Conservation (phyloP, 2,797 vertebrate species). For the Anniella stebbinsi region DNA sequence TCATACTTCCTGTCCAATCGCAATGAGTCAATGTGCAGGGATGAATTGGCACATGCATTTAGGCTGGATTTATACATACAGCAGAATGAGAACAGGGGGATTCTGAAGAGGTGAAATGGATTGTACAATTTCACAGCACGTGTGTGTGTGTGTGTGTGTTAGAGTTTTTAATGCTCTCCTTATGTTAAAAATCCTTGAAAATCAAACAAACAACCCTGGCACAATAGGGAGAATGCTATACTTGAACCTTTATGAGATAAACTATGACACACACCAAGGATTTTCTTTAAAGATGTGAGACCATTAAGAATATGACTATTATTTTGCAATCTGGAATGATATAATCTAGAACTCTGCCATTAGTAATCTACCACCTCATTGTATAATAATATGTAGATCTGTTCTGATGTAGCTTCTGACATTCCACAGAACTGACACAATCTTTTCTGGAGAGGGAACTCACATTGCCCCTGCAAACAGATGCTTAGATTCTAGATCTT, state of each 20-base stretch:
- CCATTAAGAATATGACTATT: not conserved
- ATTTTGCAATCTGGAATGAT: no score
- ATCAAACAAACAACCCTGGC: not conserved
- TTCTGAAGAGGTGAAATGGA: not conserved
- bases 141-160: no score
- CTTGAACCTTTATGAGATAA: no score
- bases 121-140: not conserved
- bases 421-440: no score
- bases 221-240: not conserved
- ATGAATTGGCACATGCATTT: not conserved
- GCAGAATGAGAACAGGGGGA: not conserved
- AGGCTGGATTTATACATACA: not conserved
- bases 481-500: not conserved
- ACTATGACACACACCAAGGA: not conserved
- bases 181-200: not conserved
- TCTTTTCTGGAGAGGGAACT: no score
- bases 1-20: no score
- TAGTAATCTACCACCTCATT: no score
- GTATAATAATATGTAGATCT: no score
- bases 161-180: not conserved
- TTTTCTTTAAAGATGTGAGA: not conserved
- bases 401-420: no score
- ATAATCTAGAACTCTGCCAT: no score
- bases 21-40: not conserved
- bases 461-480: no score